A percentile compares a stretch with the other conserved stretches of the same genome.
Evolutionary conservation across 2,888 invertebrate genomes (phyloP).

Genomic region (Hydropsyche betteni): DNA sequence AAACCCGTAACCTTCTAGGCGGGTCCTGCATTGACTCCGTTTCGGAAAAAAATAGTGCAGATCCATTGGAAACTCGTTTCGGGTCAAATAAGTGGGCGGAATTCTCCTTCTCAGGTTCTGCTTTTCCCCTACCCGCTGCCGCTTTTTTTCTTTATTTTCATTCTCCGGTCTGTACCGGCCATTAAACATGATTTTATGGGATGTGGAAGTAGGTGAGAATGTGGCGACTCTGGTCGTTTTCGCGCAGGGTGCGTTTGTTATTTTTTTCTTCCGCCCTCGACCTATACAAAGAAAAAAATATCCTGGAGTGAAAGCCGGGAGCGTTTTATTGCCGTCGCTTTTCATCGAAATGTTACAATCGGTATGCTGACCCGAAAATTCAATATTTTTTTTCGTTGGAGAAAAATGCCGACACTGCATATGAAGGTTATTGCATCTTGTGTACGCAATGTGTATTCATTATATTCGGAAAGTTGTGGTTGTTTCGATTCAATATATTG

Average conservation of each 20-base stretch:
- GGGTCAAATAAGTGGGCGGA: slow-evolving; percentile 31
- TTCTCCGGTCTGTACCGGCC: slow-evolving; percentile 43
- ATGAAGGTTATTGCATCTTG: neutral
- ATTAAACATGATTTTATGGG: slow-evolving; percentile 49
- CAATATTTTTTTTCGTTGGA: neutral
- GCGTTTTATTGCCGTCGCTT: slow-evolving; percentile 10
- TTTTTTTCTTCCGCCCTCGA: neutral
- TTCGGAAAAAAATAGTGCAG: neutral
- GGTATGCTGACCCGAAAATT: slow-evolving; percentile 4
- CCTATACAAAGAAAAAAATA: slow-evolving; percentile 23
- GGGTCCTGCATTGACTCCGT: neutral
- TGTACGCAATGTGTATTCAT: neutral
- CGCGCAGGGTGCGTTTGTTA: slow-evolving; percentile 22
- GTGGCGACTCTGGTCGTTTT: slow-evolving; percentile 13
- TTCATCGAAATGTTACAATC: neutral
- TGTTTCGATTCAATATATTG: neutral
- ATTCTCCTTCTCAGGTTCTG: neutral
- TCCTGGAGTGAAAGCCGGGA: slow-evolving; percentile 17
- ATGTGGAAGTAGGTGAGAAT: slow-evolving; percentile 42
- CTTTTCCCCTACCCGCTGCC: neutral
- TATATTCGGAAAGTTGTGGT: no score
- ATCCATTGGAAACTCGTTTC: slow-evolving; percentile 25
- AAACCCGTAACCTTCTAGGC: neutral
- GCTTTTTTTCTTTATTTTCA: slow-evolving; percentile 30
- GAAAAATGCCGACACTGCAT: neutral